Evolutionary conservation across 2,113 vertebrate genomes (phyloP).

Genomic region (Bambusicola thoracicus): DNA sequence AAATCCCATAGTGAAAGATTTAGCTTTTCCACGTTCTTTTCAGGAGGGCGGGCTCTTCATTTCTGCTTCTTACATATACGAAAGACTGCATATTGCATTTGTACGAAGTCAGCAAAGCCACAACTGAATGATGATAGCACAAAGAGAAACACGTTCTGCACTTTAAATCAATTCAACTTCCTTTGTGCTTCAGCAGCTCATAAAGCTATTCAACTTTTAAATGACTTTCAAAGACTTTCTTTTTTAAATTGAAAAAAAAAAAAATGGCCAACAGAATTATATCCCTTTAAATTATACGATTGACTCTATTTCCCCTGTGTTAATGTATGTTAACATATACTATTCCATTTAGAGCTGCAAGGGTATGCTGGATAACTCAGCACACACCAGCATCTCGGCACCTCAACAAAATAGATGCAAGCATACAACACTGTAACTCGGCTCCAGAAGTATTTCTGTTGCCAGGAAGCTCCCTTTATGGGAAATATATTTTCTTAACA

Average conservation of each 20-base stretch:
- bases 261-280: background rate
- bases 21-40: background rate
- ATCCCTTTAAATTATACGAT: background rate
- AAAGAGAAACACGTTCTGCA: background rate
- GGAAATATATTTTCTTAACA: constrained; percentile 17
- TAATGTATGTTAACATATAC: background rate
- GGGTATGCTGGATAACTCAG: background rate
- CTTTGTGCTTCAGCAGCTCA: background rate
- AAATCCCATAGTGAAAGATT: background rate
- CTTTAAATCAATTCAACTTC: background rate
- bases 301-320: background rate
- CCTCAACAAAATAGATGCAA: background rate
- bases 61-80: background rate
- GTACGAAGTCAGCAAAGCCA: background rate
- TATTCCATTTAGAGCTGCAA: background rate
- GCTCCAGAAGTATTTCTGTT: background rate
- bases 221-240: background rate
- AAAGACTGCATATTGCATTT: background rate
- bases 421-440: background rate
- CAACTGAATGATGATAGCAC: background rate
- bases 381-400: background rate
- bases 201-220: background rate
- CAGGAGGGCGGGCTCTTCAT: background rate
- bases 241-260: background rate
- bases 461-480: constrained; percentile 11